Evolutionary conservation across 2,888 invertebrate species (phyloP).

Genomic region (Chironomus riparius): DNA sequence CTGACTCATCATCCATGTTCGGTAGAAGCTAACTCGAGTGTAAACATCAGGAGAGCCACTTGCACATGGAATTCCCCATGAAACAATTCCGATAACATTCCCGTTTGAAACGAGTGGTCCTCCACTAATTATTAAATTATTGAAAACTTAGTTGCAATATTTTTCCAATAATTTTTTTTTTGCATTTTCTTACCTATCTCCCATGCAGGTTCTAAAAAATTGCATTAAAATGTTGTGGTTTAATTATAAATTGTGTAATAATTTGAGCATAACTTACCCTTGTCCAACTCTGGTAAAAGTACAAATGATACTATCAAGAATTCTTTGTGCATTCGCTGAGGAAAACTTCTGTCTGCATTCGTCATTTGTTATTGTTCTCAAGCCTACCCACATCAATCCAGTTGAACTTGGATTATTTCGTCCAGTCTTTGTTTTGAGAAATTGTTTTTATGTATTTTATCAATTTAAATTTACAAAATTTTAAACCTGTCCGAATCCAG

Average conservation of each 20-base stretch:
- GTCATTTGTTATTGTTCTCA: neutral
- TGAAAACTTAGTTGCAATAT: neutral
- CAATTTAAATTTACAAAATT: neutral
- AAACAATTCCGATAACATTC: neutral
- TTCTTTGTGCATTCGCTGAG: neutral
- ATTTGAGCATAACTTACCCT: too few relatives aligned
- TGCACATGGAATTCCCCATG: neutral
- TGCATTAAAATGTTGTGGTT: too few relatives aligned
- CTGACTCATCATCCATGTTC: neutral
- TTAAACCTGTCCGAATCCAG: neutral
- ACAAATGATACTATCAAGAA: neutral
- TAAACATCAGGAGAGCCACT: neutral
- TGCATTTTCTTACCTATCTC: neutral
- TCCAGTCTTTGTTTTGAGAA: neutral
- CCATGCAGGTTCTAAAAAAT: neutral
- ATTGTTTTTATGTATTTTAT: too few relatives aligned
- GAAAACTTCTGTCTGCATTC: neutral
- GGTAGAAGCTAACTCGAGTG: neutral
- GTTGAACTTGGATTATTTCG: neutral
- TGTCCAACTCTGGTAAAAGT: neutral
- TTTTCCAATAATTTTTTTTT: neutral
- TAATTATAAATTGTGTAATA: too few relatives aligned
- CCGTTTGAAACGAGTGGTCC: neutral
- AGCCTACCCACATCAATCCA: neutral
- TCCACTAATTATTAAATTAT: neutral